phyloP scores from a whole-genome alignment of 2,113 vertebrate species.

The Tiliqua scincoides region DNA sequence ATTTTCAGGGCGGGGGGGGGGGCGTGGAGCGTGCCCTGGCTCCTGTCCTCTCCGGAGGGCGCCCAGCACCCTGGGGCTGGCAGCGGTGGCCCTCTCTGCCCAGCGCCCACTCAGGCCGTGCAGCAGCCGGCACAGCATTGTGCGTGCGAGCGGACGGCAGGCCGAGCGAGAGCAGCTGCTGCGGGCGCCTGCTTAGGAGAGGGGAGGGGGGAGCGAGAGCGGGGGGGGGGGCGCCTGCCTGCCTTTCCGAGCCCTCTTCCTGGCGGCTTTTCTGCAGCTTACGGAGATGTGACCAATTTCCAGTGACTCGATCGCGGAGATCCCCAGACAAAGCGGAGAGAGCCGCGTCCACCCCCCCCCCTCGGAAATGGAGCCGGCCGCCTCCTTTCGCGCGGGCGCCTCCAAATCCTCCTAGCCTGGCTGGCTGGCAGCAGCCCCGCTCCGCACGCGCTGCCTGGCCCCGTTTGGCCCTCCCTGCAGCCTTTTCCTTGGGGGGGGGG shows the following conservation, averaged over 20 bases:
- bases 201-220: neutral
- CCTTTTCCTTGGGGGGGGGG: neutral
- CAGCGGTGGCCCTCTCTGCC: too few relatives aligned
- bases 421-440: neutral
- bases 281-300: conserved; percentile 57
- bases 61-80: too few relatives aligned
- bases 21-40: too few relatives aligned
- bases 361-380: conserved; percentile 45
- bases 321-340: conserved; percentile 43
- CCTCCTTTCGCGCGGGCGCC: conserved; percentile 47
- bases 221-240: neutral
- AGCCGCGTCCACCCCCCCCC: neutral
- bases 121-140: conserved; percentile 56
- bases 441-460: neutral
- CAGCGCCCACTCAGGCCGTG: too few relatives aligned
- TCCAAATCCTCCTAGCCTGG: conserved; percentile 23
- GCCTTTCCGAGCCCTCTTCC: conserved; percentile 42
- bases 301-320: conserved; percentile 38
- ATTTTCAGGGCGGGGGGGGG: too few relatives aligned
- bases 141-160: conserved; percentile 42
- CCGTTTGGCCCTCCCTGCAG: neutral
- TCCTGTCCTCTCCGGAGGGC: too few relatives aligned
- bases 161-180: conserved; percentile 3
- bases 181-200: conserved; percentile 41
- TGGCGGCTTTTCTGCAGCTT: conserved; percentile 36